Base-by-base conservation (phyloP, 1,140 invertebrate genomes). In the Ladona fulva region DNA sequence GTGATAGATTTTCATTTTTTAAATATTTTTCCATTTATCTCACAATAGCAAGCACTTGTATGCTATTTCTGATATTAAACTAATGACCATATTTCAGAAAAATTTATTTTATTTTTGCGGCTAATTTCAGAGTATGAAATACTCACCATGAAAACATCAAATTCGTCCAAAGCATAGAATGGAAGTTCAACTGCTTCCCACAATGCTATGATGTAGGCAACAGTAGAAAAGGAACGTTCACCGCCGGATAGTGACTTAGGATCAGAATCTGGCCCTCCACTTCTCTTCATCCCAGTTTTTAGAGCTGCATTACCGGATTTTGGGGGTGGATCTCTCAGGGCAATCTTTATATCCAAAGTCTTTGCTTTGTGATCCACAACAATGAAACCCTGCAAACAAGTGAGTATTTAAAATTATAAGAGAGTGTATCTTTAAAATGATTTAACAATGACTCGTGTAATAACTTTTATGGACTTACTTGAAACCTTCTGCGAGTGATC, bases 131-230 rank as follows among this genome's bases (percentile, higher is more conserved):
- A n/a, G n/a, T 37, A 37, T 37, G 8, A 1, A 37, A 8, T 37
- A 66, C 52, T 66, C 14, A 66, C 97, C 94, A 99, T 98, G 84
- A 97, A 99, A 0, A 99, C 97, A 84, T 99, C 97, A 85, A 99
- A 99, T 87, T 99, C 97, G 84, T 99, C 97, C 74, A 99, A 87
- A 83, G 98, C 96, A 83, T 95, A 93, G 85, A 99, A 98, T 0
- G 97, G 97, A 78, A 95, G 90, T 79, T 93, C 90, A 81, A 95
- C 93, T 76, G 91, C 92, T 73, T 95, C 92, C 97, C 97, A 99
- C 16, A 99, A 86, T 3, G 97, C 90, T 81, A 99, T 90, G 78
- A 99, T 91, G 82, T 99, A 96, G 22, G 95, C 94, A 11, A 99
- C 93, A 0, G 96, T 99, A 0, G 95, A 92, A 86, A 94, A 99